A percentile compares a stretch with the other conserved stretches of the same genome.
These are phyloP conservation scores for Diceros bicornis DNA, from an alignment of 2,797 vertebrate genomes.

Conservation along the genomic window DNA sequence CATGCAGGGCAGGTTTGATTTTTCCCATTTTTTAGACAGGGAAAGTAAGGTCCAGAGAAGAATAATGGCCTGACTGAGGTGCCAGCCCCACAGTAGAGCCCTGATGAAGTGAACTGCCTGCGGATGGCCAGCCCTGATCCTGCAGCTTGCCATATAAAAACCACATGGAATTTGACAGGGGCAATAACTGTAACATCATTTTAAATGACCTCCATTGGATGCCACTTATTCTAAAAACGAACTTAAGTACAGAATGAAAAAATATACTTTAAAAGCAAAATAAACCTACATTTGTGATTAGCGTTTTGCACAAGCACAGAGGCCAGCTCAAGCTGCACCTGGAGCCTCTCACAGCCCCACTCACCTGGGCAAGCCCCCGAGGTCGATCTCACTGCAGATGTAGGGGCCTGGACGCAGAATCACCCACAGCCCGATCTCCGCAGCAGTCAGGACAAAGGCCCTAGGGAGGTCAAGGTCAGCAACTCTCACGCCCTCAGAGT, in stretches of 20 bases:
- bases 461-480: constrained; percentile 86
- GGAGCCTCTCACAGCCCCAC: neutral
- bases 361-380: constrained; percentile 96
- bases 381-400: constrained; percentile 91
- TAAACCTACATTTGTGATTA: neutral
- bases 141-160: rapidly evolving
- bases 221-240: neutral
- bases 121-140: rapidly evolving
- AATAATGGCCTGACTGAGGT: neutral
- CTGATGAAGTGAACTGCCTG: neutral
- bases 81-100: neutral
- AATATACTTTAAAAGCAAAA: neutral
- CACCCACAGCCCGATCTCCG: constrained; percentile 95
- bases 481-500: neutral
- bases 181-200: neutral
- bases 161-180: no score
- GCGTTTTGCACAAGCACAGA: neutral
- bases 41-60: neutral
- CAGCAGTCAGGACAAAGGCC: constrained; percentile 93
- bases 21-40: neutral
- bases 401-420: constrained; percentile 96
- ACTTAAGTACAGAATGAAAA: neutral
- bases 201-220: neutral
- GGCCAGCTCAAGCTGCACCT: neutral
- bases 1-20: neutral